These are phyloP conservation scores for Euborellia annulipes DNA, from an alignment of 1,140 invertebrate species.

Conservation along the genomic window DNA sequence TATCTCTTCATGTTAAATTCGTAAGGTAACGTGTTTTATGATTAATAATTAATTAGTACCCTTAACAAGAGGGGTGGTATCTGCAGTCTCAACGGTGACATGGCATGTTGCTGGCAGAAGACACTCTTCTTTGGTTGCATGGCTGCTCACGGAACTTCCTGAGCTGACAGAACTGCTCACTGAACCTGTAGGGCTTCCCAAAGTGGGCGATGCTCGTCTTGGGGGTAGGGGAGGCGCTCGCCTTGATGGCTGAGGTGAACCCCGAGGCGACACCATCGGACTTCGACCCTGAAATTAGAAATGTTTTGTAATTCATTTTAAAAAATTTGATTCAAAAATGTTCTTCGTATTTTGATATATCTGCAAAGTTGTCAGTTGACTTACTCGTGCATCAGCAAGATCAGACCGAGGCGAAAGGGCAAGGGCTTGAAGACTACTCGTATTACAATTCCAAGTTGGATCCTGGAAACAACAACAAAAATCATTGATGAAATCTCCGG, in stretches of 20 bases:
- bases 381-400: slow-evolving; percentile 29
- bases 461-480: slow-evolving; percentile 6
- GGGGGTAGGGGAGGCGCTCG: slow-evolving; percentile 46
- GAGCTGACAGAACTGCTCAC: slow-evolving; percentile 9
- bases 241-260: slow-evolving; percentile 29
- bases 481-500: slow-evolving; percentile 3
- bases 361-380: no score
- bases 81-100: no score
- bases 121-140: background rate
- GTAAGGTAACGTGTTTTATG: no score
- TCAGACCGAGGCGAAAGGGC: slow-evolving; percentile 34
- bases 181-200: slow-evolving; percentile 21
- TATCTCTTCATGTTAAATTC: no score
- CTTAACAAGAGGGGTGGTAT: no score
- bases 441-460: slow-evolving; percentile 29
- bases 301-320: no score
- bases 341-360: no score
- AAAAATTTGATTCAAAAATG: no score
- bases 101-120: background rate
- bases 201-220: slow-evolving; percentile 40
- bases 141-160: background rate
- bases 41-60: no score
- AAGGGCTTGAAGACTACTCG: slow-evolving; percentile 35
- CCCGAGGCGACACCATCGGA: slow-evolving; percentile 38
- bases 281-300: slow-evolving; percentile 26